Evolutionary conservation across 2,888 invertebrate species (phyloP), one percentile per base, ranked within the genome.

Genomic region (Drosophila paracracens): DNA sequence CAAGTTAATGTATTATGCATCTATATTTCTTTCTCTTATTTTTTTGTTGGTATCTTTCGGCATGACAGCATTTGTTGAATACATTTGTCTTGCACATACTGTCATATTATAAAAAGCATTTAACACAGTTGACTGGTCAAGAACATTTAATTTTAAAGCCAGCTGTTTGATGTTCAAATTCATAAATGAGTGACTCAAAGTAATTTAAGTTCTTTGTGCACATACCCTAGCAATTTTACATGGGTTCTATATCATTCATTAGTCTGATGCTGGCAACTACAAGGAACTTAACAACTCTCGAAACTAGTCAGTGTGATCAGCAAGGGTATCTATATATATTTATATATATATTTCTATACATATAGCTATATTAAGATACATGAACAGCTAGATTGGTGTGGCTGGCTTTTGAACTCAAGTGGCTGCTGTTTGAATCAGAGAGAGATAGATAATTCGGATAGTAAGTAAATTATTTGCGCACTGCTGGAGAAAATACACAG

Each of bases 391-490:
- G 43, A 76, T 46, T 61, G 67, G 36, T 16, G 36, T 61, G 63
- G 67, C 67, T 72, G 38, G 48, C 62, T 75, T 81, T 74, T 75
- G 70, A 72, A 83, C 60, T 68, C 66, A 70, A 79, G 70, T 76
- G 70, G 73, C 73, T 65, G 64, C 67, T 53, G 51, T 62, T 50
- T 50, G 16, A 61, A 60, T 54, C 48, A 46, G 36, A 38, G 27
- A 36, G 43, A 40, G 38, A 51, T 50, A 33, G 58, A 65, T 33
- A 76, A 68, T 76, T 76, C 61, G 57, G 68, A 67, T 56, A 70
- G 73, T 70, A 63, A 79, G 72, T 73, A 77, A 80, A 85, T 67
- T 76, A 77, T 73, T 85, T 79, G 66, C 64, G 70, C 73, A 62
- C 75, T 65, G 57, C 21, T 60, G 51, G 52, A 70, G 25, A 54